Evolutionary conservation across 2,113 vertebrate species (phyloP), one percentile per base, ranked within the genome.

Genomic region (Microcebus murinus): DNA sequence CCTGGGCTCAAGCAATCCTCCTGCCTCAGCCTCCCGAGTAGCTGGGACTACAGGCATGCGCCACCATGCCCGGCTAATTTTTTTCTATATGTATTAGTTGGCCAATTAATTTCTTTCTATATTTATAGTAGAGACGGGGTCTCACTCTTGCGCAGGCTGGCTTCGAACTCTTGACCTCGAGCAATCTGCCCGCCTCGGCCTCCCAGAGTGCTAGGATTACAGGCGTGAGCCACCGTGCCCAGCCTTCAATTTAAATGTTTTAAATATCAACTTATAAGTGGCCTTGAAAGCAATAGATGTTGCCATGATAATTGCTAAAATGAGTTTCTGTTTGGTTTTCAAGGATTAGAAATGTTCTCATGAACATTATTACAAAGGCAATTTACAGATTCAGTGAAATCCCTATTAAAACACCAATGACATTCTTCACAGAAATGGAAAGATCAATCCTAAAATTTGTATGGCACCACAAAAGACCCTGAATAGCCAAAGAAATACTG

Each of bases 241-340:
- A 42, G 42, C 42, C 42, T 42, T 45, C 27, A 59, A 85, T 31
- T 39, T 31, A 83, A 89, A 79, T 95, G 31, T 92, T 94, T 94
- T 50, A 65, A 73, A 39, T 90, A 59, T 73, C 61, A 85, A 50
- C 17, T 63, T 45, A 50, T 48, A 36, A 12, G 67, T 2, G 3
- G 27, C 73, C 65, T 91, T 70, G 12, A 94, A 86, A 90, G 67
- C 71, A 59, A 17, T 83, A 82, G 87, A 1, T 34, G 14, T 76
- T 91, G 73, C 55, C 23, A 12, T 79, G 15, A 67, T 91, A 52
- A 70, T 92, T 93, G 95, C 68, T 80, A 74, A 83, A 59, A 76
- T 65, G 68, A 95, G 50, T 93, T 96, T 29, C 55, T 84, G 14
- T 87, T 71, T 95, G 84, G 84, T 70, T 90, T 87, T 63, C 55